Percentiles rank a stretch among this genome's conserved stretches.
Evolutionary conservation across 1,140 invertebrate genomes (phyloP).

Genomic region (Hormaphis cornu): DNA sequence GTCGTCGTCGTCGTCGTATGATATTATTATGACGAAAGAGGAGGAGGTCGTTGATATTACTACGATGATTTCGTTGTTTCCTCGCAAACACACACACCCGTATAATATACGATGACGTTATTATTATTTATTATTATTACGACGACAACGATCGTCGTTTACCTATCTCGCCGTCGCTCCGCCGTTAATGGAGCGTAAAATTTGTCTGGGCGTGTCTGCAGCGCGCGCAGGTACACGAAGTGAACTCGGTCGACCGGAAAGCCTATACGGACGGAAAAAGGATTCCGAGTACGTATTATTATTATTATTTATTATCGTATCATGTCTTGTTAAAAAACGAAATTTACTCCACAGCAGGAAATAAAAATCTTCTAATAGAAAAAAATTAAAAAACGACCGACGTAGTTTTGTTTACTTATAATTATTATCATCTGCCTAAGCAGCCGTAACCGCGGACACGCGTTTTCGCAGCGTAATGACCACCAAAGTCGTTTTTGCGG

Average conservation of each 20-base stretch:
- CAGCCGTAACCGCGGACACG: too few relatives aligned
- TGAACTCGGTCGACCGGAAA: constrained; percentile 2
- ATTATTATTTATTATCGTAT: too few relatives aligned
- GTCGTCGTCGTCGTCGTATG: background rate
- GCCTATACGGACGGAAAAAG: background rate
- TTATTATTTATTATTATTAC: background rate
- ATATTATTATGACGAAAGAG: background rate
- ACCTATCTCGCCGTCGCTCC: background rate
- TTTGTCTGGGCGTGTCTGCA: constrained; percentile 13
- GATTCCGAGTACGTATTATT: background rate
- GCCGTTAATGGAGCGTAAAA: constrained; percentile 24
- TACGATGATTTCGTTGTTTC: background rate
- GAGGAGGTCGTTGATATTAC: constrained; percentile 15
- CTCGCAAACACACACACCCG: background rate
- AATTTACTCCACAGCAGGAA: too few relatives aligned
- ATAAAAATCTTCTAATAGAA: too few relatives aligned
- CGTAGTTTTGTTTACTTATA: too few relatives aligned
- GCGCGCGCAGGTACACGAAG: too few relatives aligned
- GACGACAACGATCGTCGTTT: background rate
- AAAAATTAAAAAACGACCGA: too few relatives aligned
- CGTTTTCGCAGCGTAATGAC: too few relatives aligned
- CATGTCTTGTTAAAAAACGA: background rate
- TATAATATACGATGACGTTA: background rate
- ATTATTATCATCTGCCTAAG: too few relatives aligned
- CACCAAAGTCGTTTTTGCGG: too few relatives aligned